These are phyloP conservation scores for Saccostrea cuccullata DNA, from an alignment of 1,140 invertebrate species.

Conservation along the genomic window DNA sequence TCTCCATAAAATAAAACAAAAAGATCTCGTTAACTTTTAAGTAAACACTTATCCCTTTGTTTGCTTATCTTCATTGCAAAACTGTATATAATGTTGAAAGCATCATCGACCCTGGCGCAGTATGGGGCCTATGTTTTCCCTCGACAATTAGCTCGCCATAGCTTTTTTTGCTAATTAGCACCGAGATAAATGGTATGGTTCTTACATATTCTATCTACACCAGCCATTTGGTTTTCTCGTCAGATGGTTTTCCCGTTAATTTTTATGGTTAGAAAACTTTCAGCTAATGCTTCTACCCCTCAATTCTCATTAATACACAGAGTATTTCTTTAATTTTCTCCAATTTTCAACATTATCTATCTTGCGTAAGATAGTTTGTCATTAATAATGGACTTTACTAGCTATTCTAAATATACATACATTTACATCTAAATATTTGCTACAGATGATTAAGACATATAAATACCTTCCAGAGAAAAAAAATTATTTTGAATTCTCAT, in stretches of 20 bases:
- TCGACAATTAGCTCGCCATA: background rate
- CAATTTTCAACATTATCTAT: background rate
- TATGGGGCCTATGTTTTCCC: background rate
- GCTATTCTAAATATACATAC: no score
- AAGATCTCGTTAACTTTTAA: background rate
- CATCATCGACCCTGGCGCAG: background rate
- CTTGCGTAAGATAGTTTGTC: background rate
- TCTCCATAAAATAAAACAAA: background rate
- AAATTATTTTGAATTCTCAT: no score
- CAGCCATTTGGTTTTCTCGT: background rate
- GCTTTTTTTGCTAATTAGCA: background rate
- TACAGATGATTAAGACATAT: no score
- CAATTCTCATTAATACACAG: constrained; percentile 14
- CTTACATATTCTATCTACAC: background rate
- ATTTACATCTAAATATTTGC: no score
- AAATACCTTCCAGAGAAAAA: no score
- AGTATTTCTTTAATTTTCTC: background rate
- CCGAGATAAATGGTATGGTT: background rate
- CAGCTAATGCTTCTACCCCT: background rate
- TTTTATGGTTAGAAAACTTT: background rate
- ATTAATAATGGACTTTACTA: background rate
- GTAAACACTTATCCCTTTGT: background rate
- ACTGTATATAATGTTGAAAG: background rate
- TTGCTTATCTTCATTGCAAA: background rate
- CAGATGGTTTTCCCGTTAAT: background rate